phyloP scores from a whole-genome alignment of 1,140 invertebrate genomes.

The Marisa cornuarietis region DNA sequence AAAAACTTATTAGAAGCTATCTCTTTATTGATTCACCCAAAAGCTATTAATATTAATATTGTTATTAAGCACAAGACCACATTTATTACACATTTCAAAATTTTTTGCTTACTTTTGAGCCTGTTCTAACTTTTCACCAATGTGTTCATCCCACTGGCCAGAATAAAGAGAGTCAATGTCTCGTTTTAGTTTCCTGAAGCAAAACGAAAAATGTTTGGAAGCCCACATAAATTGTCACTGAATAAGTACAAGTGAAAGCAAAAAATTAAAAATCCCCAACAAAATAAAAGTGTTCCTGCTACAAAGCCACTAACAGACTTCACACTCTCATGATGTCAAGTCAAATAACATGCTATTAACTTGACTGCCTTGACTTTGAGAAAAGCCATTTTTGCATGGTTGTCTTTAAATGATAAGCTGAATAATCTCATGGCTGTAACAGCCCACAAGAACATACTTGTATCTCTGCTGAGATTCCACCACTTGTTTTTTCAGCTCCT shows the following conservation, averaged over 20 bases:
- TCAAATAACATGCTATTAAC: neutral
- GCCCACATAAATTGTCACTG: neutral
- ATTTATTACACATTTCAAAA: too few relatives aligned
- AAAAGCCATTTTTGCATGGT: neutral
- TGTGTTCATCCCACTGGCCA: constrained; percentile 72
- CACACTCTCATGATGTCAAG: neutral
- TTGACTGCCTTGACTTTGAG: neutral
- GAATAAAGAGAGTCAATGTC: constrained; percentile 72
- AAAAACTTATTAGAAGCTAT: too few relatives aligned
- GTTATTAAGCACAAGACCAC: too few relatives aligned
- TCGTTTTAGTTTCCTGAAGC: constrained; percentile 72
- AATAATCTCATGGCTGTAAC: too few relatives aligned
- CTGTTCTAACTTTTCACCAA: constrained; percentile 77
- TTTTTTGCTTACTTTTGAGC: constrained; percentile 73
- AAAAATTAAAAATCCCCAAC: neutral
- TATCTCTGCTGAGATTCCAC: constrained; percentile 78
- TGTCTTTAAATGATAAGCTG: too few relatives aligned
- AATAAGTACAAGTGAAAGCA: neutral
- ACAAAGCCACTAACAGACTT: neutral
- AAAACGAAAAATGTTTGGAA: constrained; percentile 22
- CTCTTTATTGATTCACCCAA: too few relatives aligned
- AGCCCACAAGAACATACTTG: constrained; percentile 47
- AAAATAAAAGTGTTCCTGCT: too few relatives aligned
- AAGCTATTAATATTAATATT: too few relatives aligned
- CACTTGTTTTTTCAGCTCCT: constrained; percentile 79